A percentile compares a stretch with the other conserved stretches of the same genome.
These are phyloP conservation scores for Ornithorhynchus anatinus DNA, from an alignment of 2,113 vertebrate genomes.

Conservation along the genomic window DNA sequence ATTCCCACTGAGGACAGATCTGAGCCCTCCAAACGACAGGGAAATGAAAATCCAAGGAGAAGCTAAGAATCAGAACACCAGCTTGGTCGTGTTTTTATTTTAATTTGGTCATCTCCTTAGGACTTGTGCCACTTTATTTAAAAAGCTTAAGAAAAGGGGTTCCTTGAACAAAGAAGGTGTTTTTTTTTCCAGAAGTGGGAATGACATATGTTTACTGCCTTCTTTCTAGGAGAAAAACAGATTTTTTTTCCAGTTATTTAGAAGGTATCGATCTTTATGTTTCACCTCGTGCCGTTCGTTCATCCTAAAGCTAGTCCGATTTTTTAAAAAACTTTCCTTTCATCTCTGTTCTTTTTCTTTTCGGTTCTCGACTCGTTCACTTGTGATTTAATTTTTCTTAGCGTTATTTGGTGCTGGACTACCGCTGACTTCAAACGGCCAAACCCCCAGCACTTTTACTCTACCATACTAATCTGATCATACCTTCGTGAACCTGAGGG, in stretches of 20 bases:
- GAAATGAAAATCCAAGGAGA: slow-evolving; percentile 45
- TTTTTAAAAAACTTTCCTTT: too few relatives aligned
- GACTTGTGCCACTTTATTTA: background rate
- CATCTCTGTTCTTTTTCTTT: background rate
- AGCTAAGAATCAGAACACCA: too few relatives aligned
- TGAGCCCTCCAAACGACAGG: slow-evolving; percentile 48
- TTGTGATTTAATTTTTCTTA: slow-evolving; percentile 56
- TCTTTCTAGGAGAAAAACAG: background rate
- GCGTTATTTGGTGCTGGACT: too few relatives aligned
- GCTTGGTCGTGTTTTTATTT: too few relatives aligned
- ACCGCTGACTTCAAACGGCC: background rate
- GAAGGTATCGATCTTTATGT: slow-evolving; percentile 6
- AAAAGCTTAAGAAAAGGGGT: background rate
- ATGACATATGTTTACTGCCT: background rate
- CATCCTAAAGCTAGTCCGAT: too few relatives aligned
- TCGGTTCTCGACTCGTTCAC: background rate
- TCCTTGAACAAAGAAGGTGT: background rate
- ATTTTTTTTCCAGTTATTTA: background rate
- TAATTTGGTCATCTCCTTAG: too few relatives aligned
- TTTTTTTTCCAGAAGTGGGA: background rate
- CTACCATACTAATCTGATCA: slow-evolving; percentile 61
- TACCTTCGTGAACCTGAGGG: too few relatives aligned
- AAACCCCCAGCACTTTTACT: slow-evolving; percentile 20
- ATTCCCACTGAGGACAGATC: slow-evolving; percentile 41
- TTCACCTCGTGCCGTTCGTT: slow-evolving; percentile 23